A percentile compares a stretch with the other conserved stretches of the same genome.
Conservation (phyloP, 1,140 invertebrate genomes). For the Aphelinus atriplicis region DNA sequence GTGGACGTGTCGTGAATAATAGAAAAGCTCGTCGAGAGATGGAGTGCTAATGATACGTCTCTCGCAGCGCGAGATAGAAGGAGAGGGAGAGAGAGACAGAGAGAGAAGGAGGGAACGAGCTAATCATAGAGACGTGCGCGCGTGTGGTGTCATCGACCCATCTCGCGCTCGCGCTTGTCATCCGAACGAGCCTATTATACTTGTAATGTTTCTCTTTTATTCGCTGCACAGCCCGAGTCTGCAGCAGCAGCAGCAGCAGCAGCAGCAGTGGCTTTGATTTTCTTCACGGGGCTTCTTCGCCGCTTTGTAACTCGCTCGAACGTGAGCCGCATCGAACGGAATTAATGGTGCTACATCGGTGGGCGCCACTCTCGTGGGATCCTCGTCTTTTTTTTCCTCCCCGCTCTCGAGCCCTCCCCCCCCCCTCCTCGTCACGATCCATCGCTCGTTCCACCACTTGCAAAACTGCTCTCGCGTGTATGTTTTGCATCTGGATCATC, state of each 20-base stretch:
- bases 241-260: too few relatives aligned
- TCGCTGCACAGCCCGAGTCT: background rate
- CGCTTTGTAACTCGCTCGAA: background rate
- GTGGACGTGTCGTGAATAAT: conserved; percentile 58
- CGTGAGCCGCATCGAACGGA: conserved; percentile 5
- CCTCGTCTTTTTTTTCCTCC: background rate
- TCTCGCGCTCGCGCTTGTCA: background rate
- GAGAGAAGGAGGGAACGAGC: conserved; percentile 26
- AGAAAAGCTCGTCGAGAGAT: conserved; percentile 51
- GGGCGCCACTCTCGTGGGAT: background rate
- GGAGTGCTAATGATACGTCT: conserved; percentile 45
- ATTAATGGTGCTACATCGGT: background rate
- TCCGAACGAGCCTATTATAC: conserved; percentile 38
- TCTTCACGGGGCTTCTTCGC: conserved; percentile 12
- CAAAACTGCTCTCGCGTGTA: too few relatives aligned
- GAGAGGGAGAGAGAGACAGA: too few relatives aligned
- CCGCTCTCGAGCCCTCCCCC: background rate
- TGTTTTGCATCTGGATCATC: too few relatives aligned
- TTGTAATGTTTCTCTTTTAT: conserved; percentile 37
- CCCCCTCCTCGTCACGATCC: too few relatives aligned
- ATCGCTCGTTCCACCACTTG: too few relatives aligned
- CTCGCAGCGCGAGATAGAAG: background rate
- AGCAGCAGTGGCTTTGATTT: conserved; percentile 6
- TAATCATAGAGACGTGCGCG: conserved; percentile 50
- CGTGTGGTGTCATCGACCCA: conserved; percentile 49